Evolutionary conservation across 2,888 invertebrate genomes (phyloP).

Genomic region (Pseudoips prasinana): DNA sequence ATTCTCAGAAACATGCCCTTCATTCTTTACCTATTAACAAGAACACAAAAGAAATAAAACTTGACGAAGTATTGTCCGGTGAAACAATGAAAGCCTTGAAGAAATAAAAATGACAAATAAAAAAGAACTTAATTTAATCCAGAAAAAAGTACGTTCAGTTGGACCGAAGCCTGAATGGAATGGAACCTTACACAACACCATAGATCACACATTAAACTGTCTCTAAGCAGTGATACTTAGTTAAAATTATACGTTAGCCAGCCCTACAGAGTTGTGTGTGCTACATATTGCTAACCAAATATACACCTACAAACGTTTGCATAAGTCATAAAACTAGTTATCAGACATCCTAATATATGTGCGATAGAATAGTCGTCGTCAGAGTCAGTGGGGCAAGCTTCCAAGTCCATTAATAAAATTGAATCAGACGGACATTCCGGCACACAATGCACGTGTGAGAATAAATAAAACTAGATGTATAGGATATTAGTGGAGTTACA

Average conservation of each 20-base stretch:
- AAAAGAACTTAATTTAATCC: no score
- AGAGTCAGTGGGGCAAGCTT: conserved; percentile 78
- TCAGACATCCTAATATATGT: conserved; percentile 43
- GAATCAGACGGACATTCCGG: conserved; percentile 79
- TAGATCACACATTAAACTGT: no score
- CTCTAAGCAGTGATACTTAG: no score
- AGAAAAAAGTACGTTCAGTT: no score
- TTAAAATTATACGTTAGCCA: conserved; percentile 7
- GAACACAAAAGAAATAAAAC: no score
- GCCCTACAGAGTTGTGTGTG: conserved; percentile 26
- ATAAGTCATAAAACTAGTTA: conserved; percentile 51
- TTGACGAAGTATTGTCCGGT: no score
- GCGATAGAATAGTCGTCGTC: conserved; percentile 68
- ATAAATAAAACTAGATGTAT: conserved; percentile 59
- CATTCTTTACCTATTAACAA: no score
- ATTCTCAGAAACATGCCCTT: no score
- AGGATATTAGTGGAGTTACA: conserved; percentile 28
- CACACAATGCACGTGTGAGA: conserved; percentile 73
- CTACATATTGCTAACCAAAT: conserved; percentile 31
- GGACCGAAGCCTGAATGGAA: no score
- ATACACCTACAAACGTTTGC: conserved; percentile 41
- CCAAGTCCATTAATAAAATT: conserved; percentile 82
- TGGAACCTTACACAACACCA: no score
- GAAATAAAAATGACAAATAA: no score
- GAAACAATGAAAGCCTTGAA: no score